These are phyloP conservation scores for Drosophila conformis DNA, from an alignment of 2,888 invertebrate genomes.

Conservation along the genomic window DNA sequence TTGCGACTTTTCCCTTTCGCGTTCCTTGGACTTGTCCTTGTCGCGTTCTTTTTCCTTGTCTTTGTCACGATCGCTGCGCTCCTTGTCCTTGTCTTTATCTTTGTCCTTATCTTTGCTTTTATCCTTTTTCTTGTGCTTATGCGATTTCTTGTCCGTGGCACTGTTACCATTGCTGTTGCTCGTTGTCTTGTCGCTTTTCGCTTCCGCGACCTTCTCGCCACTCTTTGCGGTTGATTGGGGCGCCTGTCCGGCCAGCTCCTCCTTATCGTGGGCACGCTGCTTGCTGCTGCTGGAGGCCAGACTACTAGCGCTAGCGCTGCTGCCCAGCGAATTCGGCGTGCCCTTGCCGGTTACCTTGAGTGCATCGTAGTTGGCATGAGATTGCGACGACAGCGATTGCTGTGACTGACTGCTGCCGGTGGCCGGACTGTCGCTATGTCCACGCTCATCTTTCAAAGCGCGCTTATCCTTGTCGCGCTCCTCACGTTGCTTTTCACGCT, in stretches of 20 bases:
- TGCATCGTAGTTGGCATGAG: constrained; percentile 40
- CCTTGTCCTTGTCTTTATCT: constrained; percentile 77
- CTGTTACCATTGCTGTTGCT: constrained; percentile 31
- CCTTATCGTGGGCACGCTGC: constrained; percentile 56
- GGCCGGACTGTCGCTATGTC: constrained; percentile 50
- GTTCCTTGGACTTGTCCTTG: constrained; percentile 52
- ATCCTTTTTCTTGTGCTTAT: constrained; percentile 88
- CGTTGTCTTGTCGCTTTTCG: constrained; percentile 47
- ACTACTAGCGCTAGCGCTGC: constrained; percentile 58
- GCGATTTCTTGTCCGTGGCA: constrained; percentile 86
- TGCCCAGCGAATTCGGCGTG: constrained; percentile 66
- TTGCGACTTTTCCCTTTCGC: constrained; percentile 39
- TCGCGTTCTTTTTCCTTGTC: constrained; percentile 62
- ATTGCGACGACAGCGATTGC: constrained; percentile 28
- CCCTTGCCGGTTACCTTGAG: constrained; percentile 56
- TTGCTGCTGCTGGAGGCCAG: constrained; percentile 48
- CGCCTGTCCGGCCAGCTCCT: constrained; percentile 31
- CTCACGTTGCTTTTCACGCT: constrained; percentile 85
- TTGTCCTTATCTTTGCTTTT: constrained; percentile 89
- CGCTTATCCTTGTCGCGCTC: constrained; percentile 82
- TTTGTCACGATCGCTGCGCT: constrained; percentile 57
- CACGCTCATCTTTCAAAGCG: constrained; percentile 61
- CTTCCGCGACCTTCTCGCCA: constrained; percentile 51
- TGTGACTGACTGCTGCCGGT: constrained; percentile 22
- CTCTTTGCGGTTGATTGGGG: constrained; percentile 35